Conservation (phyloP, 2,888 invertebrate genomes). For the Drosophila cognata region DNA sequence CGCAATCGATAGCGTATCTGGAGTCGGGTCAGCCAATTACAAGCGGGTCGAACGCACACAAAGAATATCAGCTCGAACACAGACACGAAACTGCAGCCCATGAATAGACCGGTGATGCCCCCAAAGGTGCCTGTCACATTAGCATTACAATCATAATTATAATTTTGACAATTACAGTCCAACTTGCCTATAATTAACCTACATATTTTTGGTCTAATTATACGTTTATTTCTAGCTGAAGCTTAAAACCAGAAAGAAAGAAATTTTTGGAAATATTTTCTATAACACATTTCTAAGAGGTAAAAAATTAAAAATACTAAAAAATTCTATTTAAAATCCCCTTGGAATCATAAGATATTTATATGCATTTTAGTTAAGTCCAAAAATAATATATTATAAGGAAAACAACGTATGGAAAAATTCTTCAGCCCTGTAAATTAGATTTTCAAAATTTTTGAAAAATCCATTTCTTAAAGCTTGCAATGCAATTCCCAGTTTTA, state of each 20-base stretch:
- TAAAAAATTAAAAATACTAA: too few species aligned
- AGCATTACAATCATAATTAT: neutral
- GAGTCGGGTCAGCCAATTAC: conserved; percentile 77
- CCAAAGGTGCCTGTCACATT: conserved; percentile 88
- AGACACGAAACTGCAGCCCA: conserved; percentile 90
- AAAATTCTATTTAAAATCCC: neutral
- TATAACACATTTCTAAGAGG: neutral
- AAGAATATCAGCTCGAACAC: conserved; percentile 87
- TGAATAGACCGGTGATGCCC: conserved; percentile 89
- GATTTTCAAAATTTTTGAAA: too few species aligned
- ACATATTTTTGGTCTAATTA: too few species aligned
- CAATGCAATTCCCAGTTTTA: too few species aligned
- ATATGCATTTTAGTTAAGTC: neutral
- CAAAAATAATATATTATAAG: neutral
- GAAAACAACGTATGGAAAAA: neutral
- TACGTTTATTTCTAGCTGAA: too few species aligned
- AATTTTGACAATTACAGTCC: conserved; percentile 1
- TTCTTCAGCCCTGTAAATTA: too few species aligned
- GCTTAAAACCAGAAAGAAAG: too few species aligned
- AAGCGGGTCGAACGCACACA: conserved; percentile 77
- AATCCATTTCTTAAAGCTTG: too few species aligned
- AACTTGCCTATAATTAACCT: conserved; percentile 1
- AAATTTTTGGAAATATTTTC: neutral
- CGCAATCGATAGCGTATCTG: conserved; percentile 69
- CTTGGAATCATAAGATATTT: neutral